Evolutionary conservation across 2,888 invertebrate species (phyloP).

Genomic region (Glyphotaelius pellucidus): DNA sequence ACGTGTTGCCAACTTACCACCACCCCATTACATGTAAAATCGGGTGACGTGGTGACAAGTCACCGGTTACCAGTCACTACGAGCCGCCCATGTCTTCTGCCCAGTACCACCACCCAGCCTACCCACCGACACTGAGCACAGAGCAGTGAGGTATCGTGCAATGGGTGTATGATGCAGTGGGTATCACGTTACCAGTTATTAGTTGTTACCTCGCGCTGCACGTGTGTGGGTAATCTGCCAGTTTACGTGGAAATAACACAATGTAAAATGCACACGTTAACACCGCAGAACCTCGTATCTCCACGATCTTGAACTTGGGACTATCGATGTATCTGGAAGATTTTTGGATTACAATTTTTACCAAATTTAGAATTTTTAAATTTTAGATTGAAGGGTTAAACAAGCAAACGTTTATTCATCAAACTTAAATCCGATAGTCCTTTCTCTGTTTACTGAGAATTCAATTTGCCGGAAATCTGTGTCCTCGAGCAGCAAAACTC

Average conservation of each 20-base stretch:
- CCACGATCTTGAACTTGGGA: not conserved
- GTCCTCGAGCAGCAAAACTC: not conserved
- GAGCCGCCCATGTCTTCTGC: not conserved
- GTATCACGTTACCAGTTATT: not conserved
- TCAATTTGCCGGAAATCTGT: not conserved
- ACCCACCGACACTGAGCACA: not conserved
- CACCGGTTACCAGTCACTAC: not conserved
- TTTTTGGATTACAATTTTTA: not conserved
- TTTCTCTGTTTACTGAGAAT: no score
- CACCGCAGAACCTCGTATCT: slow-evolving; percentile 38
- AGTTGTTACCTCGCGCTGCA: not conserved
- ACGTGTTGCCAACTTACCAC: not conserved
- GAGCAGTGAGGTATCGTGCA: no score
- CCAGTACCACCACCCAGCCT: not conserved
- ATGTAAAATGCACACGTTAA: slow-evolving; percentile 47
- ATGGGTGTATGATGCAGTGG: not conserved
- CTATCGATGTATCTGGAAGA: not conserved
- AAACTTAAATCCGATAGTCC: no score
- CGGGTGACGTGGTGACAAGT: not conserved
- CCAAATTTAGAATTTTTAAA: no score
- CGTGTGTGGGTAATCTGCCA: slow-evolving; percentile 26
- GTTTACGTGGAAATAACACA: slow-evolving; percentile 41
- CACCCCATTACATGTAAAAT: not conserved
- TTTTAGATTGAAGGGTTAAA: not conserved
- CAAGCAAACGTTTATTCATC: no score